Conservation (phyloP, 2,888 invertebrate genomes). For the Heliconius sara region DNA sequence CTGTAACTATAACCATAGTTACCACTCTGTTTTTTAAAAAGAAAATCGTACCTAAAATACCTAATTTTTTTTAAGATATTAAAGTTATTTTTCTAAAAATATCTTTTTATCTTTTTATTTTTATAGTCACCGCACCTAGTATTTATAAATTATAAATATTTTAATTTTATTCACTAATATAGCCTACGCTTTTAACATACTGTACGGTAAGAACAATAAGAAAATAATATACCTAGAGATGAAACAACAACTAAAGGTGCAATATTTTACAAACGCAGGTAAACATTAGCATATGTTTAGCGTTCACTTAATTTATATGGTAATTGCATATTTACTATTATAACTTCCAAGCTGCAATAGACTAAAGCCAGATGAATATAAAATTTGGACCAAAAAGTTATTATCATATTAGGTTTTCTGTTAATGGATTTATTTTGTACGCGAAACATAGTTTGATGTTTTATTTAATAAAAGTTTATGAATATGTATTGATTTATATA, state of each 20-base stretch:
- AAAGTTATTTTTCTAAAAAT: too few relatives aligned
- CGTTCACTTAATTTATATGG: slow-evolving; percentile 64
- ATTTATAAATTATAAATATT: too few relatives aligned
- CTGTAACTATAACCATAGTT: too few relatives aligned
- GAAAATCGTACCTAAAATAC: neutral
- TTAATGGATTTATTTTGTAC: slow-evolving; percentile 14
- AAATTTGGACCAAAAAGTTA: neutral
- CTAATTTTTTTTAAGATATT: too few relatives aligned
- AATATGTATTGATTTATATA: slow-evolving; percentile 1
- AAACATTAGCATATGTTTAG: slow-evolving; percentile 56
- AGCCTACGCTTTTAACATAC: neutral
- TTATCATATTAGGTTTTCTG: neutral
- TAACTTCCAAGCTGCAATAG: slow-evolving; percentile 20
- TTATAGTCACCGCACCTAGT: too few relatives aligned
- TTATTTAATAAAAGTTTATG: slow-evolving; percentile 4
- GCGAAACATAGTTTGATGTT: neutral
- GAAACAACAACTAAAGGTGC: neutral
- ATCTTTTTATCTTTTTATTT: neutral
- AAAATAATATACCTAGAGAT: slow-evolving; percentile 7
- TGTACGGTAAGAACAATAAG: neutral
- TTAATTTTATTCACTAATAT: too few relatives aligned
- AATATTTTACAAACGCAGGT: slow-evolving; percentile 27
- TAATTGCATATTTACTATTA: slow-evolving; percentile 24
- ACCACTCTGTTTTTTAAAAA: neutral
- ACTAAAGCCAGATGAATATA: slow-evolving; percentile 1